These are phyloP conservation scores for Crocodylus rhombifer DNA, from an alignment of 2,797 vertebrate species.

Conservation along the genomic window DNA sequence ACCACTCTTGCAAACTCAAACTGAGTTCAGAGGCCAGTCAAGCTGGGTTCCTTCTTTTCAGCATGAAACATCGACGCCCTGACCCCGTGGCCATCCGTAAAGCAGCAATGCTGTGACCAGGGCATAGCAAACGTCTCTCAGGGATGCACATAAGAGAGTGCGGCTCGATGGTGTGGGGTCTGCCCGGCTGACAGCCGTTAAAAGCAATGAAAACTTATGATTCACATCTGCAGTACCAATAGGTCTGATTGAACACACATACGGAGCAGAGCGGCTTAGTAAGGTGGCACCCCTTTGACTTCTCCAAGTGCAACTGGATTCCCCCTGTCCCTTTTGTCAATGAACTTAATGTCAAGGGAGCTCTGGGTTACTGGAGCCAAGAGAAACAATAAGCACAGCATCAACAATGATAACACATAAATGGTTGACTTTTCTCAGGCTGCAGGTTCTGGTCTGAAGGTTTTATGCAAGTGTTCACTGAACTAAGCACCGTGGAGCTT, in stretches of 20 bases:
- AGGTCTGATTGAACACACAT: rapidly evolving
- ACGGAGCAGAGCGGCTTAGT: background rate
- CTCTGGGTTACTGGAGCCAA: background rate
- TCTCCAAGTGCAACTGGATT: background rate
- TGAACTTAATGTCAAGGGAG: background rate
- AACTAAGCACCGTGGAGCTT: rapidly evolving
- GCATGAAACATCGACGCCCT: background rate
- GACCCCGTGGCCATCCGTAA: background rate
- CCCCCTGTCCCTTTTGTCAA: background rate
- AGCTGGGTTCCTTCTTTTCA: background rate
- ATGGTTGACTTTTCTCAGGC: background rate
- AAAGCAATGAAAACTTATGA: rapidly evolving
- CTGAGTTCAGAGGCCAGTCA: background rate
- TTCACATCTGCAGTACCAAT: rapidly evolving
- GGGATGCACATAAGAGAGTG: background rate
- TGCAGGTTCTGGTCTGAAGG: rapidly evolving
- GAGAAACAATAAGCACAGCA: background rate
- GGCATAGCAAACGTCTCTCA: background rate
- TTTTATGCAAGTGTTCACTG: background rate
- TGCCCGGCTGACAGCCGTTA: no score
- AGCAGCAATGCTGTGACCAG: background rate
- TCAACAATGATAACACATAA: no score
- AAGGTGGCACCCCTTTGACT: background rate
- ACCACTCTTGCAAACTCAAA: background rate
- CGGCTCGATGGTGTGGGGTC: no score